phyloP scores from a whole-genome alignment of 2,888 invertebrate species.

The Helicoverpa assulta region DNA sequence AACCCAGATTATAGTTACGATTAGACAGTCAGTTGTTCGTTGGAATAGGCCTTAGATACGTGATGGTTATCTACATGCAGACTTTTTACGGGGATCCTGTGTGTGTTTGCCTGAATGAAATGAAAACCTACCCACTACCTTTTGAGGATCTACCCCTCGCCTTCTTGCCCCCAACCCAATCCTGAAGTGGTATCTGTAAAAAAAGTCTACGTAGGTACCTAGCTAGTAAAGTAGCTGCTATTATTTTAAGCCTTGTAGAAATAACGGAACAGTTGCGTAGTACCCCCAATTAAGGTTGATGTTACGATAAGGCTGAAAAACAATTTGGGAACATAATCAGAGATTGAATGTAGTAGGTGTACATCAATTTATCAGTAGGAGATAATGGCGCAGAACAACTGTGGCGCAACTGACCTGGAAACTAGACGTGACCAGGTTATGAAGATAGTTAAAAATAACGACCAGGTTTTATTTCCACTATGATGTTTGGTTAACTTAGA shows the following conservation, averaged over 20 bases:
- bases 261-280: neutral
- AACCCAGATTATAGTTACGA: neutral
- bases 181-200: too few species aligned
- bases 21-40: too few species aligned
- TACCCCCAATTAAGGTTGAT: conserved; percentile 40
- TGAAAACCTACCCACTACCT: neutral
- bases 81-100: too few species aligned
- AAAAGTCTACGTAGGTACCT: too few species aligned
- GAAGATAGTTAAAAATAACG: conserved; percentile 43
- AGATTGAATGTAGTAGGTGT: conserved; percentile 54
- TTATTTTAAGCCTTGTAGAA: neutral
- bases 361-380: conserved; percentile 42
- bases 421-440: conserved; percentile 69
- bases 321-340: conserved; percentile 46
- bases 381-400: conserved; percentile 52
- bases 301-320: conserved; percentile 29
- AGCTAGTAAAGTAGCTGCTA: neutral
- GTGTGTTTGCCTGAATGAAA: neutral
- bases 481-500: conserved; percentile 29
- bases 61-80: too few species aligned
- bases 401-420: conserved; percentile 64
- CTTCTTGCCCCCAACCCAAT: neutral
- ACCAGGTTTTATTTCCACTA: conserved; percentile 25
- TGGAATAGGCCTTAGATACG: too few species aligned
- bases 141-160: neutral